Evolutionary conservation across 2,797 vertebrate species (phyloP).

Genomic region (Etheostoma nigrum): DNA sequence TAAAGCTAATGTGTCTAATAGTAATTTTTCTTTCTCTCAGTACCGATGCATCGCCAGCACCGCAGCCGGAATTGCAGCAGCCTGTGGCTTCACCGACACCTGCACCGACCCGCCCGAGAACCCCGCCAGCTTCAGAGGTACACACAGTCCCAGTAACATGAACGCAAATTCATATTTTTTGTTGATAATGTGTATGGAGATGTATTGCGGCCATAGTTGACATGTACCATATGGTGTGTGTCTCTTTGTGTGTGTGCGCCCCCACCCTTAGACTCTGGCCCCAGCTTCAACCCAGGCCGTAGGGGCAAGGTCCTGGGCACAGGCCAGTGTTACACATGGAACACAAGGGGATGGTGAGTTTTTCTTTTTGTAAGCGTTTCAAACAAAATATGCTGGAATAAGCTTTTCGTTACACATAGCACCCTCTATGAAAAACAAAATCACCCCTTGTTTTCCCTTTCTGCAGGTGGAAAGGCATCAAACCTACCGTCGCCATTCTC

Average conservation of each 20-base stretch:
- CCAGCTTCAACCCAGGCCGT: conserved; percentile 89
- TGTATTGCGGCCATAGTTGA: neutral
- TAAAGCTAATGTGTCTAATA: neutral
- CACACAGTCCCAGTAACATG: neutral
- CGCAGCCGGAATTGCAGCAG: conserved; percentile 95
- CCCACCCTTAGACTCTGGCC: conserved; percentile 81
- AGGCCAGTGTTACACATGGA: conserved; percentile 96
- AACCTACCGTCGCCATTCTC: conserved; percentile 98
- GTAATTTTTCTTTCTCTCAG: conserved; percentile 66
- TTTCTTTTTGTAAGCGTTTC: neutral
- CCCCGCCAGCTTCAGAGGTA: conserved; percentile 93
- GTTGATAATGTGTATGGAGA: neutral
- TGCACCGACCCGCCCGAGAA: conserved; percentile 91
- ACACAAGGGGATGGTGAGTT: conserved; percentile 94
- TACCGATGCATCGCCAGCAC: conserved; percentile 95
- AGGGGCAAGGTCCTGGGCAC: conserved; percentile 97
- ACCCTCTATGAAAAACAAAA: neutral
- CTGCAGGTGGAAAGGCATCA: conserved; percentile 95
- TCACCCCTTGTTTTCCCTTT: neutral
- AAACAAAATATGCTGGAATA: neutral
- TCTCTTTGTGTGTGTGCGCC: conserved; percentile 16
- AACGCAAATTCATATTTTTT: neutral
- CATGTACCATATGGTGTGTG: neutral
- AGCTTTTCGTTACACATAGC: neutral
- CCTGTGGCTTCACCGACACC: conserved; percentile 94